Base-by-base conservation (phyloP, 2,888 invertebrate species). In the Toxonevra muliebris region DNA sequence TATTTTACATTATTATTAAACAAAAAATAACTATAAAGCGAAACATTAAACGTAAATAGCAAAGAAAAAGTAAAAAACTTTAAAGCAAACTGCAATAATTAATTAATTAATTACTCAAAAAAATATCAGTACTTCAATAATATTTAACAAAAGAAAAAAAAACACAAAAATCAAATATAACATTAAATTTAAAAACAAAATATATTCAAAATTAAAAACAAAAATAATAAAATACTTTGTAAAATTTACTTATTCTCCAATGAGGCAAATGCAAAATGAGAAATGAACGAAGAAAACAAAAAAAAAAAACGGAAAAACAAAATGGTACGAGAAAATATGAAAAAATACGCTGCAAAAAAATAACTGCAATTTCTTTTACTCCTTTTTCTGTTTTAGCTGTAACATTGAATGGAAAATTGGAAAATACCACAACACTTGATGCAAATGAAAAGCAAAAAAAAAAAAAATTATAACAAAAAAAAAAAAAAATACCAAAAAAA, bases 101-200 rank as follows among this genome's bases (percentile, higher is more conserved):
- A 20, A 62, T 55, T 43, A 50, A 19, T 45, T 69, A 57, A 67
- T 54, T 70, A 62, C 59, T 66, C 52, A 43, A 48, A 42, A 59
- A 58, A 59, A 60, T 17, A 30, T 59, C 30, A 62, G 45, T 52
- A 57, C 52, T 65, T 48, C 54, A 55, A 57, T 45, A 62, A 15
- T 42, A 10, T 12, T 20, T 19, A 45, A n/a, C 20, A n/a, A 57
- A 19, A 10, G 3, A 69, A 40, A 65, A 65, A 64, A 63, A 62
- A 72, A 64, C 45, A 59, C 48, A 66, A 50, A 58, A 69, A 19
- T 70, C 63, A 66, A 74, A 68, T 72, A 66, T 59, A 68, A 72
- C 55, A 65, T 74, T 74, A 71, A 73, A 74, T 75, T 75, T 76
- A 74, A 69, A 74, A 74, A 30, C 30, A 68, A 69, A 61, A 53